A percentile compares a stretch with the other conserved stretches of the same genome.
These are phyloP conservation scores for Silvanus unidentatus DNA, from an alignment of 2,888 invertebrate genomes.

Conservation along the genomic window DNA sequence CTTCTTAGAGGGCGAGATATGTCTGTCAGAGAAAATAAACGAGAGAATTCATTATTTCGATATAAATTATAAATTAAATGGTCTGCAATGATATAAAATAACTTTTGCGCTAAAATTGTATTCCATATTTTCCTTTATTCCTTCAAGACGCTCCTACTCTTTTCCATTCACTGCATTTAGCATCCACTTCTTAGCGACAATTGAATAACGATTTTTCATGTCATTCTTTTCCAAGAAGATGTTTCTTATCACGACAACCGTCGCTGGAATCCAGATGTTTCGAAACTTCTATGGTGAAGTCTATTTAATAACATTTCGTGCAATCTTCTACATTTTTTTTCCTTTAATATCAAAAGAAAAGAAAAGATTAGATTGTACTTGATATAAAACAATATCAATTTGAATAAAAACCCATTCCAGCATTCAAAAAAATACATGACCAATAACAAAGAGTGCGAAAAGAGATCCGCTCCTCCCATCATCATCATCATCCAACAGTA, in stretches of 20 bases:
- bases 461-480: no score
- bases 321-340: constrained; percentile 16
- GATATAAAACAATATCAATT: background rate
- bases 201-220: constrained; percentile 31
- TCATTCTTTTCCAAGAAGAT: constrained; percentile 24
- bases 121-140: constrained; percentile 14
- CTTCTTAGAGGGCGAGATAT: constrained; percentile 4
- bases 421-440: no score
- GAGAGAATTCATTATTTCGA: constrained; percentile 18
- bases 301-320: constrained; percentile 29
- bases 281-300: constrained; percentile 24
- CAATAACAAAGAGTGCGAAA: no score
- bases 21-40: constrained; percentile 11
- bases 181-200: constrained; percentile 22
- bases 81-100: constrained; percentile 14
- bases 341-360: background rate
- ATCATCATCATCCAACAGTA: no score
- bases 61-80: constrained; percentile 16
- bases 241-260: constrained; percentile 28
- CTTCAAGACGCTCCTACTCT: background rate
- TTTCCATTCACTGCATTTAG: background rate
- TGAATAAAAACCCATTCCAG: no score
- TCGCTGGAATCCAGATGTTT: constrained; percentile 24
- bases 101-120: constrained; percentile 18
- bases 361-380: background rate